Evolutionary conservation across 2,113 vertebrate species (phyloP), one percentile per base, ranked within the genome.

Genomic region (Canis aureus): DNA sequence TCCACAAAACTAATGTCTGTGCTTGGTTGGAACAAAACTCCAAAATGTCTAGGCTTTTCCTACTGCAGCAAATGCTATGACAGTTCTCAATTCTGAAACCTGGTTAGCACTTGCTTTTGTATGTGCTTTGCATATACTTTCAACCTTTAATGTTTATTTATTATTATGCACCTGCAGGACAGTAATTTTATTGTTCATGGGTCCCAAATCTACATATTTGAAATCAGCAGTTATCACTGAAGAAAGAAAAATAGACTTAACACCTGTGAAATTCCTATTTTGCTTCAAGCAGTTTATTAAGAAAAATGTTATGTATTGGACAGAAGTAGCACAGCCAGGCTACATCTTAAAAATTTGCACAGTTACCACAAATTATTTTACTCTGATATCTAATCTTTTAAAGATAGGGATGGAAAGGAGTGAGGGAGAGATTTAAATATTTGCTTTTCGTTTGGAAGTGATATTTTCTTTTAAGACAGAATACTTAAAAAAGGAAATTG

Each of bases 191-290:
- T 78, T 49, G 23, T 55, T 23, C 86, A 55, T 81, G 57, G 23
- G 59, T 73, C 89, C 66, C 74, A 71, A 94, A 92, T 94, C 35
- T 62, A 60, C 57, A 94, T 79, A n/a, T 76, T 80, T 95, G 43
- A 97, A 97, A 96, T 92, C 79, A 95, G 51, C 83, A 93, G 43
- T 95, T 91, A 78, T 2, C 43, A 57, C 83, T 90, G 53, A 88
- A 96, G 64, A 96, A 79, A 90, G 91, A 89, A 94, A 95, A 96
- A 86, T 60, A 92, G 35, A 79, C 49, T 94, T 89, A 94, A 84
- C 64, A 95, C 8, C 87, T 97, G 74, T 94, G 79, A 98, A 90
- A 97, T 96, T n/a, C 67, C 55, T 85, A 86, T 95, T 97, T 97
- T 97, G 66, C 53, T 90, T 96, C 76, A 89, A 97, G 79, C 16